phyloP scores from a whole-genome alignment of 1,140 invertebrate genomes.

The Caenorhabditis tropicalis region DNA sequence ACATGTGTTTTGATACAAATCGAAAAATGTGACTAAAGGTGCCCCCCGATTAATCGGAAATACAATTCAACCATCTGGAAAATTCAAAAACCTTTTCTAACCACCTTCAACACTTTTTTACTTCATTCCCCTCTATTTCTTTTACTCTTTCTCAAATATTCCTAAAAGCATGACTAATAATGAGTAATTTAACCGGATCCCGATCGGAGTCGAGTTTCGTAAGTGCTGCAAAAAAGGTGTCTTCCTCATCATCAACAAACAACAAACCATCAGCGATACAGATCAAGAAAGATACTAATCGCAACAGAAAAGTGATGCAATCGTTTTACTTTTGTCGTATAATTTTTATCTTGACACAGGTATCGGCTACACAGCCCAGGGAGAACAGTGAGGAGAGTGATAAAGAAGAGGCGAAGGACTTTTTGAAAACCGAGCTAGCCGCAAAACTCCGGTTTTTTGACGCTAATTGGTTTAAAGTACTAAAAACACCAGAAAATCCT shows the following conservation, averaged over 20 bases:
- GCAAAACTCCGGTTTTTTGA: not conserved
- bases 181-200: slow-evolving; percentile 10
- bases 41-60: not conserved
- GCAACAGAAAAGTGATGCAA: slow-evolving; percentile 37
- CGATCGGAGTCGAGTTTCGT: slow-evolving; percentile 18
- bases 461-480: not conserved
- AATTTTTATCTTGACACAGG: not conserved
- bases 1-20: not conserved
- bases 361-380: slow-evolving; percentile 24
- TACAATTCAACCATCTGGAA: slow-evolving; percentile 24
- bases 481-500: not conserved
- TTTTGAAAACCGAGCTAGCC: slow-evolving; percentile 12
- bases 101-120: no score
- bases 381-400: slow-evolving; percentile 30
- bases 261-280: slow-evolving; percentile 21
- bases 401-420: slow-evolving; percentile 27
- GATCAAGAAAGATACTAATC: slow-evolving; percentile 37
- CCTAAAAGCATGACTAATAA: not conserved
- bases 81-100: not conserved
- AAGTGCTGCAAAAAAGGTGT: not conserved
- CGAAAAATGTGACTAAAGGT: no score
- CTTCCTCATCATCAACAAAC: not conserved
- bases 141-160: no score
- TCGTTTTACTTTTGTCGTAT: not conserved
- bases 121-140: not conserved